Evolutionary conservation across 2,888 invertebrate species (phyloP), one percentile per base, ranked within the genome.

Genomic region (Oxytorus armatus): DNA sequence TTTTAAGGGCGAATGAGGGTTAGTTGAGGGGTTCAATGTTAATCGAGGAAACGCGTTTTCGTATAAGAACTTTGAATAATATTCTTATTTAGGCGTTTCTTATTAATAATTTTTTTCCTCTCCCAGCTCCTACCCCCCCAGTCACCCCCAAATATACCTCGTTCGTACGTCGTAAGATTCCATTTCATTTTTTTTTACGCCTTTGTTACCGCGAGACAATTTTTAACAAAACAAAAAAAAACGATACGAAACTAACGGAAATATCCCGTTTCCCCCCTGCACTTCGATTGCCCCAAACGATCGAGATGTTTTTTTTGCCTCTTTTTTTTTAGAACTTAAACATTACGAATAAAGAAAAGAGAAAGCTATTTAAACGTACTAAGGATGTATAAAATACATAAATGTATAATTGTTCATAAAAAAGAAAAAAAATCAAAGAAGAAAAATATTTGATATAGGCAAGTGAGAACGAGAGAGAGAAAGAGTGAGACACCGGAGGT

Each of bases 51-150:
- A 79, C 69, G 78, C 75, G 79, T 75, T 75, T 68, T 79, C 77
- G 76, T 68, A 73, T 80, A 80, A 80, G 80, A 59, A 80, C 68
- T 73, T 80, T 80, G 65, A 61, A 80, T 66, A 59, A 65, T n/a
- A 14, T 14, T 14, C 11, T 49, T 66, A 59, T 82, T 82, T 78
- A 75, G 81, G 81, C 79, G 73, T 82, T 83, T 82, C 69, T 49
- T 68, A 57, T 72, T n/a, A n/a, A n/a, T n/a, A n/a, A n/a, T 66
- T 4, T 51, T 14, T 49, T 33, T 63, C 29, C 10, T 47, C 25
- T n/a, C 3, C 8, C 7, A 7, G 39, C 14, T 11, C 18, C 8
- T 59, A n/a, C 3, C n/a, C 3, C 23, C 39, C 8, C 10, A 1
- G 14, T 42, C 23, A 42, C 11, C n/a, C 36, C 18, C n/a, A 3